Conservation (phyloP, 2,797 vertebrate genomes). For the Channallabes apus region DNA sequence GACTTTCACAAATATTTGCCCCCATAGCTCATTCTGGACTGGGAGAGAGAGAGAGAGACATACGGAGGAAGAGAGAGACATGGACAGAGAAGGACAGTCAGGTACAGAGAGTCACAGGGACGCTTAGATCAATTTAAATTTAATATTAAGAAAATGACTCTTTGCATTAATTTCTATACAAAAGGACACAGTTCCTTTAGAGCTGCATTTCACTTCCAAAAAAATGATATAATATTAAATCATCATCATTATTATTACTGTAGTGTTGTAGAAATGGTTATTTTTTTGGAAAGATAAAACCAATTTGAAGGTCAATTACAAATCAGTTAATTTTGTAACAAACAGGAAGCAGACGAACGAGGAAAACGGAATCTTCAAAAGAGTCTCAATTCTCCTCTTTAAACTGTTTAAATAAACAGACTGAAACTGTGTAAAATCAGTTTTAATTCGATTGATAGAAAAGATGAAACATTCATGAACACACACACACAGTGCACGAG, state of each 20-base stretch:
- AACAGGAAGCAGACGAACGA: background rate
- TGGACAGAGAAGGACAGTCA: background rate
- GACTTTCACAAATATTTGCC: background rate
- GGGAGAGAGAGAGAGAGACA: too few species aligned
- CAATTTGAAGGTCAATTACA: background rate
- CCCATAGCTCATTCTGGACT: background rate
- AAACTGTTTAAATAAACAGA: background rate
- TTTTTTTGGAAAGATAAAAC: background rate
- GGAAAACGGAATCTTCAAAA: background rate
- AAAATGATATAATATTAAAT: background rate
- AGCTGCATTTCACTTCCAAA: background rate
- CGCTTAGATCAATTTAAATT: background rate
- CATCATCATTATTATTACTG: background rate
- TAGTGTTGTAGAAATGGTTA: background rate
- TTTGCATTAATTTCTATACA: background rate
- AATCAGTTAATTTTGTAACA: background rate
- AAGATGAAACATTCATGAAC: constrained; percentile 78
- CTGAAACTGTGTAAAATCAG: constrained; percentile 44
- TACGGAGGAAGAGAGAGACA: background rate
- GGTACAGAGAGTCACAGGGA: background rate
- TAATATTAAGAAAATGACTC: background rate
- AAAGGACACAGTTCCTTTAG: background rate
- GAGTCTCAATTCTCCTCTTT: too few species aligned
- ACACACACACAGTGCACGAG: constrained; percentile 68
- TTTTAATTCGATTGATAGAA: constrained; percentile 55